Conservation (phyloP, 1,140 invertebrate genomes). For the Drosophila biarmipes region DNA sequence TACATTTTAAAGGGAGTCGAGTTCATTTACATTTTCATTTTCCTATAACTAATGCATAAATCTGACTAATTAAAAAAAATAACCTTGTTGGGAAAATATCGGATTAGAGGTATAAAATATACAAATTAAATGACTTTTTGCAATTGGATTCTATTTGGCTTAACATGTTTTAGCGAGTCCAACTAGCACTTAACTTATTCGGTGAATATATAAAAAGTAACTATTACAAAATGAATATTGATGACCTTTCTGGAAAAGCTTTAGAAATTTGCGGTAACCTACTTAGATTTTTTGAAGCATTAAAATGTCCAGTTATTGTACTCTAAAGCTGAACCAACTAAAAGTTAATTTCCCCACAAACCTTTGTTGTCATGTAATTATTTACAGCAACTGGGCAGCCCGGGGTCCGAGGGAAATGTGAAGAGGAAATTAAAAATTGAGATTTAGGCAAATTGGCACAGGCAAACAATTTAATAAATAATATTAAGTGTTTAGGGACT, state of each 20-base stretch:
- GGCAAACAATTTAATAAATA: conserved; percentile 29
- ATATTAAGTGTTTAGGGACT: conserved; percentile 7
- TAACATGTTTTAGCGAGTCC: not conserved
- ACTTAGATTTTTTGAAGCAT: no score
- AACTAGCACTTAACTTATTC: not conserved
- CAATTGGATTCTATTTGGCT: not conserved
- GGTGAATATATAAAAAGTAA: no score
- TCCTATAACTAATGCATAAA: conserved; percentile 11
- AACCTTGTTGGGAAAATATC: conserved; percentile 10
- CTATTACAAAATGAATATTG: no score
- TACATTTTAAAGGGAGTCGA: not conserved
- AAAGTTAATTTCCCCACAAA: conserved; percentile 8
- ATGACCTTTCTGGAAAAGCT: no score
- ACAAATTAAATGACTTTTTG: not conserved
- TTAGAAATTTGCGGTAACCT: no score
- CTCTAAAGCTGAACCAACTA: conserved; percentile 1
- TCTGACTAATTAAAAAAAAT: conserved; percentile 8
- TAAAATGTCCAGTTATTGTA: not conserved
- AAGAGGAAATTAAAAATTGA: conserved; percentile 25
- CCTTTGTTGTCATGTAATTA: conserved; percentile 9
- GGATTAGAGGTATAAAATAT: not conserved
- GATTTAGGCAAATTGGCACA: conserved; percentile 34
- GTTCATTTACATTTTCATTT: conserved; percentile 5
- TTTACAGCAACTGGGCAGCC: conserved; percentile 1
- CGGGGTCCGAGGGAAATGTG: conserved; percentile 1